Evolutionary conservation across 2,888 invertebrate species (phyloP), one percentile per base, ranked within the genome.

Genomic region (Herminia tarsipennalis): DNA sequence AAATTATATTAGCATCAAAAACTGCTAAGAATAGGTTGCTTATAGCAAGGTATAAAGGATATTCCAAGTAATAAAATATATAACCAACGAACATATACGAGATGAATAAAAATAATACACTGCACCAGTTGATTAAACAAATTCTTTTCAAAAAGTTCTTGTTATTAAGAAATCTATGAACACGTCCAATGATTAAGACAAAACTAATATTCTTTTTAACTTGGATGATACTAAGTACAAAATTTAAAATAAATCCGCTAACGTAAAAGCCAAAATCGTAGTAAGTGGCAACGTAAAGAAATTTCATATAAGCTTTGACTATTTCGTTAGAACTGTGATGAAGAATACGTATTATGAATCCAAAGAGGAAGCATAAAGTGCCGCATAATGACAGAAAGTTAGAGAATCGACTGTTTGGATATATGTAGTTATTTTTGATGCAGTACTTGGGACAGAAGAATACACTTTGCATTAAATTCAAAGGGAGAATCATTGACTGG

Each of bases 381-480:
- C 37, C 50, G n/a, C 25, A 22, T 1, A 60, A 2, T 5, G 35
- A 46, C 3, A 39, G 3, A 1, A 58, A 25, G 5, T 49, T 49
- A 5, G 39, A 17, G 0, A 41, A 17, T 3, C 14, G 3, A 3
- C 45, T 40, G 13, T 57, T 62, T 1, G 58, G 45, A 2, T 44
- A 41, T 3, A 68, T 56, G 3, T 22, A 49, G 22, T 62, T 51
- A 5, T 57, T 40, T 2, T 46, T 34, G 5, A 68, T 59, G 12
- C 3, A 16, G 12, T 52, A 68, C 40, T 62, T 66, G 5, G 56
- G 51, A 14, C 17, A 27, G 0, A 59, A 34, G 9, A 52, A 27
- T 1, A 58, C 2, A 3, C 12, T 22, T 39, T 65, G 59, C 34
- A 61, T 35, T 0, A 61, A 1, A 5, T 59, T 45, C 1, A 69